Evolutionary conservation across 2,888 invertebrate species (phyloP), one percentile per base, ranked within the genome.

Genomic region (Synanthedon andrenaeformis): DNA sequence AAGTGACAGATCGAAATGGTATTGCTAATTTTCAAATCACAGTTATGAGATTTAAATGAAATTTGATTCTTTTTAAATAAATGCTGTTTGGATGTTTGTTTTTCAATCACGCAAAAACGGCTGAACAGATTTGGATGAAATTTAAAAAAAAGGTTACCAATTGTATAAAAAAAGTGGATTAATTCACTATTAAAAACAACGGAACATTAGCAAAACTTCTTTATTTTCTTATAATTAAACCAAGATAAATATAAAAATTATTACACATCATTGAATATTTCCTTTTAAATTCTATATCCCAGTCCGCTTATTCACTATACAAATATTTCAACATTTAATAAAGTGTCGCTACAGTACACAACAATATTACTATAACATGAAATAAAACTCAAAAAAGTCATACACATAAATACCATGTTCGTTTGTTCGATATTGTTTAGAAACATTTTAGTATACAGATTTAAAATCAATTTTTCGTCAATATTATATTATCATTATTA

Each of bases 261-360:
- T 49, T 49, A 49, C 45, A 11, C 17, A 41, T 14, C 17, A 28
- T 41, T 41, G n/a, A 17, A 59, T 57, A 57, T 59, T 50, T 59
- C 61, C 8, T 35, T 35, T 35, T 35, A 35, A 35, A 35, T 50
- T 58, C 59, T 66, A 66, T 58, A 63, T 61, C 71, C 71, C 70
- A 67, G 60, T 72, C 72, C 72, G 59, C 66, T 70, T 70, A 68
- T 41, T 11, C 6, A 17, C 41, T 53, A 63, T 64, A 61, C 57
- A 57, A 54, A 56, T 57, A 50, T 58, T 55, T 56, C 58, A 59
- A 60, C 59, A 63, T 58, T 55, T 55, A 57, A 61, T 56, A 59
- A 58, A 56, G 58, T 59, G 52, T 58, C 59, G 59, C 14, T 13
- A 42, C 52, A 55, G 35, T 51, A 50, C 51, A 56, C 49, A 57